Conservation (phyloP, 2,797 vertebrate genomes). For the Denticeps clupeoides region DNA sequence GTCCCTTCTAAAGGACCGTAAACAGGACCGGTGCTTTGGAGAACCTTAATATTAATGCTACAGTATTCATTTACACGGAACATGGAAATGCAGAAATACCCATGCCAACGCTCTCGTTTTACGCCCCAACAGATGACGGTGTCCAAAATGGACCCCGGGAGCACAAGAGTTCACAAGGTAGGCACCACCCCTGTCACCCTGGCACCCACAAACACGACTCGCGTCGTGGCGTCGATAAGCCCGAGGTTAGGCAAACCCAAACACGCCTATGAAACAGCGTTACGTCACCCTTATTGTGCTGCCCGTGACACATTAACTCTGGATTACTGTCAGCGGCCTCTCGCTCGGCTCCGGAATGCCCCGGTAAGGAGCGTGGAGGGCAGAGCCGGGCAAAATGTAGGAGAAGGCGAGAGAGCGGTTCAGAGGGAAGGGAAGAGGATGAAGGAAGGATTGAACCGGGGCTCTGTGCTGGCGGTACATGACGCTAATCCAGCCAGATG, state of each 20-base stretch:
- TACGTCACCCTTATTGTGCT: constrained; percentile 35
- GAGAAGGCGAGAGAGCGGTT: not conserved
- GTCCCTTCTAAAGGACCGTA: too few relatives aligned
- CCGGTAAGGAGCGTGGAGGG: constrained; percentile 6
- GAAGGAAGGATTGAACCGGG: constrained; percentile 20
- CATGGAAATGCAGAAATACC: not conserved
- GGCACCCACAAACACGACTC: not conserved
- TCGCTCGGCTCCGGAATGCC: constrained; percentile 26
- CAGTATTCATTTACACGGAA: constrained; percentile 16
- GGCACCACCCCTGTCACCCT: not conserved
- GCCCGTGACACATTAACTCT: constrained; percentile 36
- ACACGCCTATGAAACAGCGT: constrained; percentile 19
- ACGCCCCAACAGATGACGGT: constrained; percentile 53
- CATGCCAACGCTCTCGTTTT: constrained; percentile 12
- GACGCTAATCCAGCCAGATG: constrained; percentile 51
- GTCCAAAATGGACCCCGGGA: constrained; percentile 63
- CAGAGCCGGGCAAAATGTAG: not conserved
- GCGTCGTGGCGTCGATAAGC: constrained; percentile 17
- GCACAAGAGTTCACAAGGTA: constrained; percentile 65
- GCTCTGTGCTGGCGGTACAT: constrained; percentile 35
- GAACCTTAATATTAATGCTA: too few relatives aligned
- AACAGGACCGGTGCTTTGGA: too few relatives aligned
- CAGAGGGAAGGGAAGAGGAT: not conserved
- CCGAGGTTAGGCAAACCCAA: constrained; percentile 28
- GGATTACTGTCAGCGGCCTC: too few relatives aligned